Evolutionary conservation across 2,113 vertebrate species (phyloP), one percentile per base, ranked within the genome.

Genomic region (Chiloscyllium plagiosum): DNA sequence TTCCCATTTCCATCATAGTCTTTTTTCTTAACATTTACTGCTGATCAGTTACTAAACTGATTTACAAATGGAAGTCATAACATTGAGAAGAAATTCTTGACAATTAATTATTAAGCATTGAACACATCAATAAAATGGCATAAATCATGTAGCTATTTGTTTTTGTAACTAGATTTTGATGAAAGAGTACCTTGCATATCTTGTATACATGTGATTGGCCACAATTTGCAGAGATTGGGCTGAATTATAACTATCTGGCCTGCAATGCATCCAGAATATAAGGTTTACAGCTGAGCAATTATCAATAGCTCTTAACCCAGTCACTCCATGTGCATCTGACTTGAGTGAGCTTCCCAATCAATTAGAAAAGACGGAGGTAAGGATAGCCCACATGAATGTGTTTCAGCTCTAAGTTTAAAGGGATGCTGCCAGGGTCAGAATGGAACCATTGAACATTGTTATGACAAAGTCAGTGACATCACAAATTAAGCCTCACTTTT

Each of bases 91-190:
- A 70, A 70, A 22, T 24, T 70, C 68, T 24, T 70, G 22, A 56
- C 56, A 24, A 20, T 52, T 26, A 52, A 61, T 90, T 13, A 90
- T 52, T 17, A 61, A 90, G 52, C 87, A 61, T 33, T 90, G 26
- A 33, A 61, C 24, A 90, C 52, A 90, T 33, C 87, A 90, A 61
- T 90, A 61, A 47, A 90, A 90, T 90, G 87, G 26, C 52, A 90
- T 52, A 90, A 61, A 4, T 22, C 85, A 52, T 61, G 10, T 61
- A 12, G 8, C 7, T 61, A 61, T 47, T 52, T 87, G 50, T 50
- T 87, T 87, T 87, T 87, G 85, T 52, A 87, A 87, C 10, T 87
- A 87, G 22, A 24, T 50, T 87, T 87, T 87, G 47, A 87, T 87
- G 3, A 87, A 87, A 87, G 8, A 19, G 50, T 29, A 87, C 1